Base-by-base conservation (phyloP, 2,113 vertebrate species). In the Lagopus leucura region DNA sequence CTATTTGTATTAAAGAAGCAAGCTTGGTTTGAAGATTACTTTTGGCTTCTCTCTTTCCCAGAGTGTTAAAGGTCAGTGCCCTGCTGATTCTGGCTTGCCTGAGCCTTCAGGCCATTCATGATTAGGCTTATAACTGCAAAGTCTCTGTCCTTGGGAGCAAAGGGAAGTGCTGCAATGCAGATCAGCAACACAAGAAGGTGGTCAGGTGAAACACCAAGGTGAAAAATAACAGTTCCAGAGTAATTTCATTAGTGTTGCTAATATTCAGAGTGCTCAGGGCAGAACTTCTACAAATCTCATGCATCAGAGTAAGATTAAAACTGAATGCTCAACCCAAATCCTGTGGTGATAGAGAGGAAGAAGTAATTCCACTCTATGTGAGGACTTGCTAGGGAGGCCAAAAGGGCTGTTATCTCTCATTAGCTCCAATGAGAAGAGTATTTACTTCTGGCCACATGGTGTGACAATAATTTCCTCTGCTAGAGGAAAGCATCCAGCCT, bases 191-290 rank as follows among this genome's bases (percentile, higher is more conserved):
- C 38, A 82, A 86, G 89, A 93, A 40, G 48, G 22, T n/a, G 14
- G 34, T 76, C 48, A 71, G 17, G 42, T 25, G 48, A 77, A 66
- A 91, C 45, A 91, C 30, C 34, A 86, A 81, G 79, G 88, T 86
- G 82, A 95, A 94, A 94, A 94, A 90, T 94, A 70, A 92, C 82
- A 90, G 57, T 61, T 69, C 30, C 65, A 78, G 72, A 91, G 69
- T 92, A 94, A 91, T 93, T 93, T 94, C 85, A 83, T 94, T 88
- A 91, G 65, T 74, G 75, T 45, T 91, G 47, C n/a, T 77, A 95
- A 88, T 83, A 94, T 65, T 78, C 2, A 0, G 78, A 92, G 43
- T 18, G 48, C 63, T 95, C 45, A 91, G 45, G 85, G 73, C 79
- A 93, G 91, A 94, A 93, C 67, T 75, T 69, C 58, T 74, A 90